Evolutionary conservation across 2,113 vertebrate genomes (phyloP).

Genomic region (Empidonax alnorum): DNA sequence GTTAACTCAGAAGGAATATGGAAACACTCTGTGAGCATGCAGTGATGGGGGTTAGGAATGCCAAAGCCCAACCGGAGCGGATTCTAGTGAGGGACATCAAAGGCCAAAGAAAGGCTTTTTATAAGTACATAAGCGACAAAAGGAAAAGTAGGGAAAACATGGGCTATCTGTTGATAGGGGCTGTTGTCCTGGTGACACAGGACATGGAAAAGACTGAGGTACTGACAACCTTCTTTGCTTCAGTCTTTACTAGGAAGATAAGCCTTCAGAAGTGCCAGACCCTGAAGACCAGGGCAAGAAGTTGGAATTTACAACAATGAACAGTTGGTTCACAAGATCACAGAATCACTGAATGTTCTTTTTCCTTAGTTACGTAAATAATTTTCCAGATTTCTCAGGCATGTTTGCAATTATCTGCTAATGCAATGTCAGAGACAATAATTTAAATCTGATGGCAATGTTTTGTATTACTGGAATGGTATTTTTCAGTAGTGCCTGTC

Average conservation of each 20-base stretch:
- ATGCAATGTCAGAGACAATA: not conserved
- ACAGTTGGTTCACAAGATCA: accelerated
- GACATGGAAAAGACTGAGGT: not conserved
- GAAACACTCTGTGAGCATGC: not conserved
- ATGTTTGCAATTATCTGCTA: not conserved
- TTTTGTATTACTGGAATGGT: not conserved
- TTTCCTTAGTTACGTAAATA: not conserved
- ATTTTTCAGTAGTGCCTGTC: not conserved
- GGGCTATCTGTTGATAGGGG: not conserved
- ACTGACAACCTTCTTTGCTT: not conserved
- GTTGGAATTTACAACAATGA: not conserved
- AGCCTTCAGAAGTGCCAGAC: not conserved
- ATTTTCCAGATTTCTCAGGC: slow-evolving; percentile 8
- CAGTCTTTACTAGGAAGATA: not conserved
- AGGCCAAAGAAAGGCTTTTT: not conserved
- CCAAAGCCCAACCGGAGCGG: not conserved
- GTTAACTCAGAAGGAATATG: not conserved
- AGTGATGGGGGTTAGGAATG: not conserved
- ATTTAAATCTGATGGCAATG: not conserved
- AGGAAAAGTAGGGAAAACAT: not conserved
- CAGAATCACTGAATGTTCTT: not conserved
- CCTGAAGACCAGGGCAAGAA: not conserved
- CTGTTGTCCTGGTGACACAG: accelerated
- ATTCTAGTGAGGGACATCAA: not conserved
- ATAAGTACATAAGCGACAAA: not conserved